Evolutionary conservation across 2,797 vertebrate species (phyloP).

Genomic region (Triplophysa bombifrons): DNA sequence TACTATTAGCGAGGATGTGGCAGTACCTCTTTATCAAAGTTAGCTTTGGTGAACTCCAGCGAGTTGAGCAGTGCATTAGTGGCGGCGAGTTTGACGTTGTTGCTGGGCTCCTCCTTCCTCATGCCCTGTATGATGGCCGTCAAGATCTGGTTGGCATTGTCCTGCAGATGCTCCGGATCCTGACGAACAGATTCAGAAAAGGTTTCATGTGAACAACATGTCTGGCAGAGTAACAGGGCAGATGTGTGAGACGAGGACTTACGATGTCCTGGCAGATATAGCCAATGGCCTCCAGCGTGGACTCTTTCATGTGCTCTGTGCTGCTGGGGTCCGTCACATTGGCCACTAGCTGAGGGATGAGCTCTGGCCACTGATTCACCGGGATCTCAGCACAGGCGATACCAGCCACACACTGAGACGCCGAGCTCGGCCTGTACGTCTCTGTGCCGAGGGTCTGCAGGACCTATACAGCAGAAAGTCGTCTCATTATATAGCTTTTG

Average conservation of each 20-base stretch:
- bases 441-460: slow-evolving; percentile 95
- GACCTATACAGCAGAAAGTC: slow-evolving; percentile 73
- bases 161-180: slow-evolving; percentile 98
- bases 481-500: no score
- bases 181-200: slow-evolving; percentile 57
- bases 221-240: background rate
- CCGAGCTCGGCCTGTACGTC: slow-evolving; percentile 95
- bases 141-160: slow-evolving; percentile 97
- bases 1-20: background rate
- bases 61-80: slow-evolving; percentile 98
- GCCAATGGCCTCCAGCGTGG: slow-evolving; percentile 97
- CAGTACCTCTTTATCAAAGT: slow-evolving; percentile 96
- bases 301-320: slow-evolving; percentile 99
- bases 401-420: slow-evolving; percentile 96
- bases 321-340: slow-evolving; percentile 94
- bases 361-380: slow-evolving; percentile 95
- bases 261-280: slow-evolving; percentile 99
- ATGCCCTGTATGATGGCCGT: slow-evolving; percentile 99
- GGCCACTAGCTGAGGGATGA: slow-evolving; percentile 93
- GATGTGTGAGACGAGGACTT: slow-evolving; percentile 64
- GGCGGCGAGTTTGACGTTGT: slow-evolving; percentile 96
- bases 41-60: slow-evolving; percentile 97
- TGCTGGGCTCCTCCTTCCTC: slow-evolving; percentile 98
- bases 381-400: slow-evolving; percentile 98
- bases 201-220: background rate